Percentiles rank a stretch among this genome's conserved stretches.
Conservation (phyloP, 2,888 invertebrate genomes). For the Galeopsomyia nigrocyanea region DNA sequence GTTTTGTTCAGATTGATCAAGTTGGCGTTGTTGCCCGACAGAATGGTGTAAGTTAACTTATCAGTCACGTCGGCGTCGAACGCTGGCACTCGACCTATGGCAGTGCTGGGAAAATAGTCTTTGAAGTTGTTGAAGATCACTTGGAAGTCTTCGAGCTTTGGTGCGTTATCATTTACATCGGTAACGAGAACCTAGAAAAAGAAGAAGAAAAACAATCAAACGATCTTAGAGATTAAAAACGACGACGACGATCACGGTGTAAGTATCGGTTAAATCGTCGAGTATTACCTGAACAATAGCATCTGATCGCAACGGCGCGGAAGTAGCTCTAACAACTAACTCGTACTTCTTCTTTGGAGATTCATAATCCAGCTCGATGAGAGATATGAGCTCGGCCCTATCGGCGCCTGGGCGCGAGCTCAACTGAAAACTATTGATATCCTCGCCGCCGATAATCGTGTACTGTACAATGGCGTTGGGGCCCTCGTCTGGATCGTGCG, state of each 20-base stretch:
- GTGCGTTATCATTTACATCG: conserved; percentile 96
- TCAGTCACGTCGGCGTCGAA: conserved; percentile 96
- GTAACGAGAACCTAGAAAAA: conserved; percentile 82
- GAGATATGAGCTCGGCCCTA: conserved; percentile 88
- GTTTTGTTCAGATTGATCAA: conserved; percentile 86
- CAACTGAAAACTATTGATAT: conserved; percentile 87
- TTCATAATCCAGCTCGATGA: conserved; percentile 95
- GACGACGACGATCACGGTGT: no score
- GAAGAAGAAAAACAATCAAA: not conserved
- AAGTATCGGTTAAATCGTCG: no score
- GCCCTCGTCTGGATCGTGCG: conserved; percentile 94
- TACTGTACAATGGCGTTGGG: conserved; percentile 93
- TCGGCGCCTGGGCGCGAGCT: conserved; percentile 86
- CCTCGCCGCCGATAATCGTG: conserved; percentile 93
- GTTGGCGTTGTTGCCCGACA: conserved; percentile 94
- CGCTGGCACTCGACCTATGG: conserved; percentile 93
- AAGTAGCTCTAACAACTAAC: conserved; percentile 89
- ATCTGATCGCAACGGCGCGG: conserved; percentile 90
- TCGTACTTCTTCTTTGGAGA: conserved; percentile 92
- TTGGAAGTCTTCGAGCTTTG: conserved; percentile 90
- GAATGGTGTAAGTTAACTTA: conserved; percentile 84
- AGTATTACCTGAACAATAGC: conserved; percentile 79
- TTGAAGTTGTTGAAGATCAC: conserved; percentile 96
- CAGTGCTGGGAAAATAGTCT: conserved; percentile 92
- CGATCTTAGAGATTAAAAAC: not conserved